Evolutionary conservation across 2,888 invertebrate genomes (phyloP), one percentile per base, ranked within the genome.

Genomic region (Chromoteleia sp.): DNA sequence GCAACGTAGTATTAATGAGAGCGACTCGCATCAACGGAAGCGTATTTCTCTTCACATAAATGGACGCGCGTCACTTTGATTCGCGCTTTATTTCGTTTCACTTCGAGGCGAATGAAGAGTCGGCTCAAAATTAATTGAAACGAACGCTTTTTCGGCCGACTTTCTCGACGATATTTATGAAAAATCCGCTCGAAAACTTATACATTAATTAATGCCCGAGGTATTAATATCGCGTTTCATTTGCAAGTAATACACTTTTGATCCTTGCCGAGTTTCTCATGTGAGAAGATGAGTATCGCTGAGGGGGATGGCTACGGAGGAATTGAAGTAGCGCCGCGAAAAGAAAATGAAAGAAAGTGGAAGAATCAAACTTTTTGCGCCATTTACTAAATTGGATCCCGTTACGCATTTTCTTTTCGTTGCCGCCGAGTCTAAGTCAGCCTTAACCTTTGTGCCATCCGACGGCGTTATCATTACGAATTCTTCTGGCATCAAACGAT

Each of bases 311-410:
- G 36, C 14, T 21, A 39, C 48, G 12, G 43, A 48, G 10, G 19
- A 50, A 48, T 56, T 50, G 67, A 58, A 61, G 21, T 14, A 45
- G 25, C 21, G 45, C n/a, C 8, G 12, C 21, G 48, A 45, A 74
- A 33, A 41, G 19, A 48, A 54, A 54, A 36, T 14, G 56, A 63
- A 78, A 39, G 58, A 59, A 65, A 56, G 12, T 70, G 56, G 43
- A 71, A 67, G 56, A 65, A 78, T 65, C 70, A 71, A 78, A 73
- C 67, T 71, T 65, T 78, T 78, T 71, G 68, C 61, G 43, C 78
- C 71, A 78, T 78, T 70, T 65, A 14, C 65, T 65, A 63, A 77
- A 77, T 77, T 77, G 70, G 56, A 77, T 63, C 63, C 33, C 41
- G 61, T 36, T 33, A 33, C 45, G 33, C 36, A 59, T 15, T 52